A percentile compares a stretch with the other conserved stretches of the same genome.
phyloP scores from a whole-genome alignment of 1,140 invertebrate species.

The Fragariocoptes setiger region DNA sequence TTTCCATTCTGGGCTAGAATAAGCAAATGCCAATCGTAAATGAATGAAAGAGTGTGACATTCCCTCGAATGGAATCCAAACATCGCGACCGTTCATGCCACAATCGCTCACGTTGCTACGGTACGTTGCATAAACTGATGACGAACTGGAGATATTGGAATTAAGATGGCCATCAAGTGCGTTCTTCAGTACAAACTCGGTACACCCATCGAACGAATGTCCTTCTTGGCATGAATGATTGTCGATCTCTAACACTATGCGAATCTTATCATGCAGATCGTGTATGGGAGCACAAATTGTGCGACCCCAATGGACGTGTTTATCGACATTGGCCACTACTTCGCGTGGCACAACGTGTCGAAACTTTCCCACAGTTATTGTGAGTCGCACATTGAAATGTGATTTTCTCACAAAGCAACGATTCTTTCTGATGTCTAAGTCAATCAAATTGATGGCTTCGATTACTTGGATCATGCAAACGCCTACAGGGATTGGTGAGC shows the following conservation, averaged over 20 bases:
- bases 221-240: not conserved
- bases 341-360: not conserved
- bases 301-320: slow-evolving; percentile 1
- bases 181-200: too few species aligned
- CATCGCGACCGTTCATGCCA: slow-evolving; percentile 1
- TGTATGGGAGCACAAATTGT: not conserved
- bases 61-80: slow-evolving; percentile 1
- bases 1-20: too few species aligned
- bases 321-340: not conserved
- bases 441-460: slow-evolving; percentile 2
- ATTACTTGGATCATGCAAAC: slow-evolving; percentile 3
- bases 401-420: not conserved
- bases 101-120: not conserved
- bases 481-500: not conserved
- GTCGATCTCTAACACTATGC: slow-evolving; percentile 2
- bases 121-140: not conserved
- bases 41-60: not conserved
- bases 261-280: slow-evolving; percentile 1
- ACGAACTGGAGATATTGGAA: too few species aligned
- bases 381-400: not conserved
- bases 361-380: not conserved
- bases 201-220: slow-evolving; percentile 4
- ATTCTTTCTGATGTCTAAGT: not conserved
- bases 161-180: too few species aligned
- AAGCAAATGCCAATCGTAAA: slow-evolving; percentile 3